phyloP scores from a whole-genome alignment of 2,888 invertebrate genomes.

The Corythucha ciliata region DNA sequence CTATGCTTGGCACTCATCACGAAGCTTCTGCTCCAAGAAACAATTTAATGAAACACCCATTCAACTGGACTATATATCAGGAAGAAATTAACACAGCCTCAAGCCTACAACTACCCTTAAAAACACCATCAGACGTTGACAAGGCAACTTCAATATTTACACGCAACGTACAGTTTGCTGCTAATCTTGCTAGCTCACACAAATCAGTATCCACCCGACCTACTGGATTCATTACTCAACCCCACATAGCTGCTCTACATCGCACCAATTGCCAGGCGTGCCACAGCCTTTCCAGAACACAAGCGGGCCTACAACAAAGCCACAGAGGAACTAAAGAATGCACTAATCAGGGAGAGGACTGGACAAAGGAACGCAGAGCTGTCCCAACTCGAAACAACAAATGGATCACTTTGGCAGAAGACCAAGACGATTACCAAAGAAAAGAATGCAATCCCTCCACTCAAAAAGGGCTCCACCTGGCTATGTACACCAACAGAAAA shows the following conservation, averaged over 20 bases:
- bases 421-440: slow-evolving; percentile 10
- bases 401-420: slow-evolving; percentile 9
- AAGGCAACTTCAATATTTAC: background rate
- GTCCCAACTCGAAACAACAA: slow-evolving; percentile 1
- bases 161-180: background rate
- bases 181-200: background rate
- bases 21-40: background rate
- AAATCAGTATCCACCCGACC: background rate
- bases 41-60: slow-evolving; percentile 9
- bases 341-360: slow-evolving; percentile 4
- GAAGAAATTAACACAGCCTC: slow-evolving; percentile 6
- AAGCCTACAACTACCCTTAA: slow-evolving; percentile 5
- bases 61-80: slow-evolving; percentile 13
- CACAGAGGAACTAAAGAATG: slow-evolving; percentile 6
- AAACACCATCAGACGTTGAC: slow-evolving; percentile 9
- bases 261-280: background rate
- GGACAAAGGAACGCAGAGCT: slow-evolving; percentile 10
- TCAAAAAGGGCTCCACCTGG: slow-evolving; percentile 7
- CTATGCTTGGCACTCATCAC: slow-evolving; percentile 1
- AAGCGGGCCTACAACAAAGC: slow-evolving; percentile 7
- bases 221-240: background rate
- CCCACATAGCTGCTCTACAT: background rate
- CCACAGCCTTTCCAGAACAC: slow-evolving; percentile 8
- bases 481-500: slow-evolving; percentile 7
- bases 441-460: slow-evolving; percentile 10